A percentile compares a stretch with the other conserved stretches of the same genome.
Conservation (phyloP, 2,113 vertebrate species). For the Sigmodon hispidus region DNA sequence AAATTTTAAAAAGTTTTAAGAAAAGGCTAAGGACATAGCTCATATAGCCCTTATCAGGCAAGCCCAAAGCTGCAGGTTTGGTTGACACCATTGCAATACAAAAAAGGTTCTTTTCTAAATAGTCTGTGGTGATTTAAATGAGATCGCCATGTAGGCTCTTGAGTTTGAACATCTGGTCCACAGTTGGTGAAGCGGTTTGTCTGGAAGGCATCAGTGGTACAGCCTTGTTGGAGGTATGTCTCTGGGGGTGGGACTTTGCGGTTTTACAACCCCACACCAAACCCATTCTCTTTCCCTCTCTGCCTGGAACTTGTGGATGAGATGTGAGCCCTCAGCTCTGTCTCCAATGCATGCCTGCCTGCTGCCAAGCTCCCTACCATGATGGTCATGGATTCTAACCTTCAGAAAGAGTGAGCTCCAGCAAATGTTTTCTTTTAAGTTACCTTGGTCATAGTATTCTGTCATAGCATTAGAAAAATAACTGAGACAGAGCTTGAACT, state of each 20-base stretch:
- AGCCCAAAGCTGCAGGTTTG: too few species aligned
- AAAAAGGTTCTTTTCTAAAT: neutral
- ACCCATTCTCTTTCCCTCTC: neutral
- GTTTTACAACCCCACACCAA: neutral
- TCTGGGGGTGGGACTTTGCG: neutral
- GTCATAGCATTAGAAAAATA: neutral
- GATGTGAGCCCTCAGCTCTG: neutral
- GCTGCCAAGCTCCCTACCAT: neutral
- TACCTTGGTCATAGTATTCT: neutral
- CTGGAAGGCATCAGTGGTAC: neutral
- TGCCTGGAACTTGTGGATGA: neutral
- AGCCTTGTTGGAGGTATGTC: neutral
- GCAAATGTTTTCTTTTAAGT: neutral
- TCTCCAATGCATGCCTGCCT: neutral
- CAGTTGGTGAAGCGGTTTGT: neutral
- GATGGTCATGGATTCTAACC: neutral
- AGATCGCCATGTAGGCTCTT: neutral
- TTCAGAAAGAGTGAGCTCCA: neutral
- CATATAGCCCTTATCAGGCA: neutral
- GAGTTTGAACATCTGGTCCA: neutral
- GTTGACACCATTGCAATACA: neutral
- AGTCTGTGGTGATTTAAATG: neutral
- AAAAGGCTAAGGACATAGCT: neutral
- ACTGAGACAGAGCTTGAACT: neutral
- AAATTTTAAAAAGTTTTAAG: neutral